Evolutionary conservation across 2,888 invertebrate genomes (phyloP), one percentile per base, ranked within the genome.

Genomic region (Gnatocerus cornutus): DNA sequence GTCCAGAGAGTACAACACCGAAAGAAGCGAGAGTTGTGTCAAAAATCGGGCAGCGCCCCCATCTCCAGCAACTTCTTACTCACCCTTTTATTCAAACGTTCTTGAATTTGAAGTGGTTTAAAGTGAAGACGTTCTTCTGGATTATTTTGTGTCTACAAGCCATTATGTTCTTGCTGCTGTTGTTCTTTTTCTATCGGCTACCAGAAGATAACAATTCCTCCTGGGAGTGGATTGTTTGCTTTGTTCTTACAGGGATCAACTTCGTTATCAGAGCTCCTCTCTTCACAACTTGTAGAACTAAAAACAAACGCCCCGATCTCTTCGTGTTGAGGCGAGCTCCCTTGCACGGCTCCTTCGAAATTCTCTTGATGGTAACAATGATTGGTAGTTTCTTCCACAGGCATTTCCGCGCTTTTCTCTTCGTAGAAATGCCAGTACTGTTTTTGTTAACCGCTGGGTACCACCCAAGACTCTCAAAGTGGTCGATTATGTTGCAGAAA

Each of bases 391-490:
- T 68, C 48, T 29, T 50, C 13, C 55, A 45, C 29, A 10, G n/a
- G 4, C 56, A 56, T 13, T 63, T 65, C n/a, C 66, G 66, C 3
- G 69, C 61, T 0, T 69, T 69, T 33, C 12, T 69, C 1, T 69
- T 66, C 16, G 53, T 61, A 7, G 48, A 52, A 39, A 46, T 71
- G 39, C 45, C 64, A 2, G 46, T 68, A 13, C 58, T 37, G 4
- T 63, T 59, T 52, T 33, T 63, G 45, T 39, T 71, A 7, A 58
- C 64, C 3, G 14, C 56, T 0, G 67, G 71, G 13, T 63, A 71
- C 33, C 71, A 71, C 16, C 68, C 61, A 1, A 71, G 56, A 58
- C 14, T 71, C 1, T 63, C 71, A 8, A 71, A 71, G 53, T 68
- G 68, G 65, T 68, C 71, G 4, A 29, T 68, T 1, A 68, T 71